Conservation (phyloP, 2,113 vertebrate genomes). For the Podiceps cristatus region DNA sequence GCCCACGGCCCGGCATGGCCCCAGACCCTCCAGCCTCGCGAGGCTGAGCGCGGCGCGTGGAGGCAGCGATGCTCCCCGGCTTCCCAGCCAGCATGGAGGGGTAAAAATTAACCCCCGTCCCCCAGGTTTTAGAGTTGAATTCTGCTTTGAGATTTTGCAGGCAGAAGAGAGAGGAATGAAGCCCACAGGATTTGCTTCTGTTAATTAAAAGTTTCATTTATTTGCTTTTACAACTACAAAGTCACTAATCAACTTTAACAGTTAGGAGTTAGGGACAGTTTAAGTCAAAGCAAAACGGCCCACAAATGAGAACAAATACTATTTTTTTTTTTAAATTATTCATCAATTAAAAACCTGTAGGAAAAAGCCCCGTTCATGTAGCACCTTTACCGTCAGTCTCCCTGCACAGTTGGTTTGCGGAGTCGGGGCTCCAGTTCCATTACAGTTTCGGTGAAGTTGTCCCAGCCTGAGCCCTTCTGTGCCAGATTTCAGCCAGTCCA, state of each 20-base stretch:
- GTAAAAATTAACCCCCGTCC: not conserved
- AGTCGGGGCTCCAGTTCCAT: not conserved
- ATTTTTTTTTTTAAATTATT: not conserved
- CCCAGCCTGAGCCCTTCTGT: not conserved
- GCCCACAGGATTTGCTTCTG: not conserved
- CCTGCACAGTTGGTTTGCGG: not conserved
- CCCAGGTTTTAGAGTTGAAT: not conserved
- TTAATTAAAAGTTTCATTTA: not conserved
- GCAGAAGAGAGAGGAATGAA: constrained; percentile 35
- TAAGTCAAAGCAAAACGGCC: not conserved
- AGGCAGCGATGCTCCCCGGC: not conserved
- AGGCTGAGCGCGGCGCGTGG: too few relatives aligned
- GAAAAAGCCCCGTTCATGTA: not conserved
- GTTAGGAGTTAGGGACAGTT: not conserved
- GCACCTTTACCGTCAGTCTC: too few relatives aligned
- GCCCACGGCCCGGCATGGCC: not conserved
- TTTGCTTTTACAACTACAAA: constrained; percentile 44
- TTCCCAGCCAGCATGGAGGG: not conserved
- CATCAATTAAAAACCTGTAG: not conserved
- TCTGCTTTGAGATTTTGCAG: not conserved
- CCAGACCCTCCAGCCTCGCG: not conserved
- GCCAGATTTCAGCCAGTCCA: not conserved
- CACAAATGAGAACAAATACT: not conserved
- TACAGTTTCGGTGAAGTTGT: fast-evolving
- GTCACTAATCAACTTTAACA: constrained; percentile 20